Conservation (phyloP, 2,888 invertebrate species). For the Sinotaia quadrata region DNA sequence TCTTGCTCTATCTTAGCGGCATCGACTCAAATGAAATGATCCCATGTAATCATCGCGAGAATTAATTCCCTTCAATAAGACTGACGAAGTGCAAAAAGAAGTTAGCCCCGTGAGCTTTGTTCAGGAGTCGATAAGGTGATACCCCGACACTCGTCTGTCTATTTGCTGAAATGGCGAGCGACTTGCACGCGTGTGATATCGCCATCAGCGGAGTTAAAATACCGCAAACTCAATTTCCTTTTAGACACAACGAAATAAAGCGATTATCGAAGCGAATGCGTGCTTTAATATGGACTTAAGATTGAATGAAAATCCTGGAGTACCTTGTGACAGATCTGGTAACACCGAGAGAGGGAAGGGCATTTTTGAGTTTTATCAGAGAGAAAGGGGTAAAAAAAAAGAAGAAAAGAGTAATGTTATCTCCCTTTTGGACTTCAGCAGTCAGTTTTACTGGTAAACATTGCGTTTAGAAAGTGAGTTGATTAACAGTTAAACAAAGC, state of each 20-base stretch:
- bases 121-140: slow-evolving; percentile 23
- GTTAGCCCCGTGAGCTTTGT: slow-evolving; percentile 4
- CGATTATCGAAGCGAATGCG: slow-evolving; percentile 18
- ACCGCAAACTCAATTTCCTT: slow-evolving; percentile 30
- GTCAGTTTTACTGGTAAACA: no score
- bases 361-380: no score
- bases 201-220: slow-evolving; percentile 28
- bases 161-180: slow-evolving; percentile 16
- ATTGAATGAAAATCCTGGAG: no score
- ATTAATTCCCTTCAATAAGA: slow-evolving; percentile 32
- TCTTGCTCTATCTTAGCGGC: slow-evolving; percentile 22
- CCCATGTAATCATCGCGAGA: slow-evolving; percentile 27
- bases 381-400: no score
- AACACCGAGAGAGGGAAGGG: no score
- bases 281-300: background rate
- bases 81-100: slow-evolving; percentile 31
- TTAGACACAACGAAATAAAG: slow-evolving; percentile 12
- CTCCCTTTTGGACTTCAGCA: no score
- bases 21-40: slow-evolving; percentile 30
- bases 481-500: no score
- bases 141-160: slow-evolving; percentile 1
- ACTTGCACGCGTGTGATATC: slow-evolving; percentile 24
- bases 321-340: no score
- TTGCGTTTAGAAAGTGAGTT: no score
- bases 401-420: no score